Evolutionary conservation across 2,113 vertebrate species (phyloP), one percentile per base, ranked within the genome.

Genomic region (Galemys pyrenaicus): DNA sequence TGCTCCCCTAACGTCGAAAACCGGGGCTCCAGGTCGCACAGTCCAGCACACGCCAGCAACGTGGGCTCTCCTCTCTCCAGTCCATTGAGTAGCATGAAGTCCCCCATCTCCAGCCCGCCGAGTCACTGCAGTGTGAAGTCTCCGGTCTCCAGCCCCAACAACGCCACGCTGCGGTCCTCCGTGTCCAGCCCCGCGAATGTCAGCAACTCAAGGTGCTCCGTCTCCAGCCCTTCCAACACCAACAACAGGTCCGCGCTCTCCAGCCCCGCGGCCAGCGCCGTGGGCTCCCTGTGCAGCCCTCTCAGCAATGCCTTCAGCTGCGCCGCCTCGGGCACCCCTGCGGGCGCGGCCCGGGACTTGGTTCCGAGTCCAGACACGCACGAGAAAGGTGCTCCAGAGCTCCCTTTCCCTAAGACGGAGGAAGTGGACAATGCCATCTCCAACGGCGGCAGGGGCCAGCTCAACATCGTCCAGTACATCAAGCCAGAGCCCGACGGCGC

Each of bases 91-190:
- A 98, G 99, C 97, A 99, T 99, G 99, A 99, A 99, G 95, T 99
- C 99, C 1, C 99, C 99, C 0, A 99, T 99, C 97, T 99, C 99
- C 96, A 99, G 99, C 87, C 99, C 99, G 58, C 99, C 99, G 56
- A 99, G 99, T 89, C 99, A 99, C 91, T 98, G 99, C 96, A 99
- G 99, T 0, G 99, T 99, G 71, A 99, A 99, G 95, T 99, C 99
- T 62, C 99, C 99, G 0, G 99, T 99, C 71, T 99, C 99, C 3
- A 99, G 99, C 96, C 99, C 99, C 79, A 98, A 83, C 83, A 98
- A 98, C 46, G 96, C 98, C 97, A 98, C 98, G 89, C 96, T 98
- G 96, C 97, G 98, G 73, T 99, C 99, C 75, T 99, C 99, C 87
- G 98, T 99, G 94, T 99, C 99, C 87, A 99, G 99, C 97, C 99